Conservation (phyloP, 2,113 vertebrate species). For the Microtus ochrogaster region DNA sequence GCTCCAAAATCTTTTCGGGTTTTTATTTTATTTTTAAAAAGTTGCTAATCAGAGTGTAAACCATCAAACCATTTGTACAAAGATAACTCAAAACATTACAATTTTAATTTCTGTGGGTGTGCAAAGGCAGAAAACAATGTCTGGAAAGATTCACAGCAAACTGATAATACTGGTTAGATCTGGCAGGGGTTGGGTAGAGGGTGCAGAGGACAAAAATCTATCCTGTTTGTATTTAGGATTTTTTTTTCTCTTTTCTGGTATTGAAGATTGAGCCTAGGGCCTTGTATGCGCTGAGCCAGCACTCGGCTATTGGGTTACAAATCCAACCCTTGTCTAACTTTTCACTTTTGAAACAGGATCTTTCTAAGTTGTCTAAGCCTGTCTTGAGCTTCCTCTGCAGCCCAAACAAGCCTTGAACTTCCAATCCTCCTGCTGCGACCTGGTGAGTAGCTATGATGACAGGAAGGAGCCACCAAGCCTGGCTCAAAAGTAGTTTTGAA, state of each 20-base stretch:
- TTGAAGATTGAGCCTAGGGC: no score
- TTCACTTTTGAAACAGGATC: not conserved
- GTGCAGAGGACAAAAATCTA: not conserved
- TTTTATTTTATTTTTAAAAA: conserved; percentile 35
- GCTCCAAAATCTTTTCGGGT: conserved; percentile 15
- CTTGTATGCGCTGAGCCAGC: not conserved
- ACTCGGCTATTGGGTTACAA: not conserved
- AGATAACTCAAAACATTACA: conserved; percentile 39
- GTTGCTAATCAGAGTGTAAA: conserved; percentile 38
- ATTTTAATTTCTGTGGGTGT: conserved; percentile 56
- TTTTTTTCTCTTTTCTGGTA: not conserved
- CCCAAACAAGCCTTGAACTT: not conserved
- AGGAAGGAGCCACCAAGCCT: not conserved
- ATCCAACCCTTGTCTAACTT: not conserved
- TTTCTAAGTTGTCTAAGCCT: not conserved
- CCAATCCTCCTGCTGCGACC: rapidly evolving
- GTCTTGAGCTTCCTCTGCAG: not conserved
- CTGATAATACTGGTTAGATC: not conserved
- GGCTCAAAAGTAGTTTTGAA: not conserved
- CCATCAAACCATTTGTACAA: conserved; percentile 46
- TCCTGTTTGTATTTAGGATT: not conserved
- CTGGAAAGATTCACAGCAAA: not conserved
- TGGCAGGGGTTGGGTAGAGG: not conserved
- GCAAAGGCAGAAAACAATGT: not conserved
- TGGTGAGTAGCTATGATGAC: not conserved